Evolutionary conservation across 1,140 invertebrate genomes (phyloP).

Genomic region (Tetranychus urticae): DNA sequence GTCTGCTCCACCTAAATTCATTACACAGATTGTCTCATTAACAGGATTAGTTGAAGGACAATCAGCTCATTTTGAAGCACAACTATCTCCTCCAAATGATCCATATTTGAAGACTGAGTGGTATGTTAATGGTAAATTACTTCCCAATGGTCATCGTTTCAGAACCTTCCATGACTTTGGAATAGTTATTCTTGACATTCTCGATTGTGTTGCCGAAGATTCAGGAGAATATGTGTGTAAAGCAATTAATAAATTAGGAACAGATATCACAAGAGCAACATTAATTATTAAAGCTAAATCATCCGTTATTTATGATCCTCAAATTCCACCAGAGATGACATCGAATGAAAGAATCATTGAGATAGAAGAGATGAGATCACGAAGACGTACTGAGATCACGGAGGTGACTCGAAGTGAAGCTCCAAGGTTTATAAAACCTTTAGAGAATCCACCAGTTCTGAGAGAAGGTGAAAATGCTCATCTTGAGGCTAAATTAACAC

Average conservation of each 20-base stretch:
- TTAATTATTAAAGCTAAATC: slow-evolving; percentile 36
- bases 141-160: slow-evolving; percentile 43
- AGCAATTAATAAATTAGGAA: slow-evolving; percentile 23
- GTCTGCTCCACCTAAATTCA: background rate
- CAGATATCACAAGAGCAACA: slow-evolving; percentile 52
- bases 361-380: background rate
- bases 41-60: slow-evolving; percentile 56
- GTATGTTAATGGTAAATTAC: slow-evolving; percentile 70
- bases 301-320: slow-evolving; percentile 68
- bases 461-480: slow-evolving; percentile 68
- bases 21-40: slow-evolving; percentile 38
- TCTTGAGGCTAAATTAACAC: slow-evolving; percentile 78
- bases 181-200: slow-evolving; percentile 28
- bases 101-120: slow-evolving; percentile 85
- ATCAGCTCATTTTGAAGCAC: slow-evolving; percentile 82
- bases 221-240: slow-evolving; percentile 26
- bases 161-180: slow-evolving; percentile 31
- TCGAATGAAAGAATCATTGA: background rate
- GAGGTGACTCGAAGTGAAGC: slow-evolving; percentile 49
- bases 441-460: slow-evolving; percentile 55
- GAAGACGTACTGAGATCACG: slow-evolving; percentile 32
- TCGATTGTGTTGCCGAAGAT: slow-evolving; percentile 22
- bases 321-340: slow-evolving; percentile 35
- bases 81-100: slow-evolving; percentile 77
- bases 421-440: slow-evolving; percentile 66